These are phyloP conservation scores for Taphrorychus bicolor DNA, from an alignment of 2,888 invertebrate genomes.

Conservation along the genomic window DNA sequence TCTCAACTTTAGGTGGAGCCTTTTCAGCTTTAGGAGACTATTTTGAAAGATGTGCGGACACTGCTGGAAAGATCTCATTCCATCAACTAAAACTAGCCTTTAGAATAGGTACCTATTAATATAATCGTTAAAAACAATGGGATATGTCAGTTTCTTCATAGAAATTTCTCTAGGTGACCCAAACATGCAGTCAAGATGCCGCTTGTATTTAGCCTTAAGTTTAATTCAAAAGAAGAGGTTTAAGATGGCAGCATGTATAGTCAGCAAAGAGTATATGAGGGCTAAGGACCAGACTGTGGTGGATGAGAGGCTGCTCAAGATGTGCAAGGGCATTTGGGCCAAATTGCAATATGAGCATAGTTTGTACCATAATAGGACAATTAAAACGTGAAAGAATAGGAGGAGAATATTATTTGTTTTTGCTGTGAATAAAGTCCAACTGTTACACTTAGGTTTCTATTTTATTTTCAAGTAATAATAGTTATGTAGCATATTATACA, in stretches of 20 bases:
- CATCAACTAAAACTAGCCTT: constrained; percentile 83
- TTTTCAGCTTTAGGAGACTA: constrained; percentile 95
- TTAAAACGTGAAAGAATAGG: constrained; percentile 18
- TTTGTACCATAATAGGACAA: constrained; percentile 44
- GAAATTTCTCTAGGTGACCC: constrained; percentile 71
- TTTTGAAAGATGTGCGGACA: constrained; percentile 79
- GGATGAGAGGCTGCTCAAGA: constrained; percentile 74
- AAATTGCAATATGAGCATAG: constrained; percentile 71
- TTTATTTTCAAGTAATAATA: background rate
- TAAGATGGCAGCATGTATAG: constrained; percentile 68
- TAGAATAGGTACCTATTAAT: constrained; percentile 60
- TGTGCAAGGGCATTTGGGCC: constrained; percentile 89
- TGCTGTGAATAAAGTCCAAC: too few relatives aligned
- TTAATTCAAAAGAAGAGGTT: constrained; percentile 82
- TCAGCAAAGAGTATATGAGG: constrained; percentile 64
- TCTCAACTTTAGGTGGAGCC: constrained; percentile 95
- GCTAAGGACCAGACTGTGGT: constrained; percentile 55
- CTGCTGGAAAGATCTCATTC: constrained; percentile 87
- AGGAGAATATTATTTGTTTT: background rate
- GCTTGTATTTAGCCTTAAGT: constrained; percentile 86
- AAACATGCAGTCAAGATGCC: constrained; percentile 79
- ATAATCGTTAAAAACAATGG: background rate
- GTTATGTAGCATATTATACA: background rate
- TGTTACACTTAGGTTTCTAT: too few relatives aligned
- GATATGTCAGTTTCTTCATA: too few relatives aligned